Percentiles rank a stretch among this genome's conserved stretches.
Conservation (phyloP, 2,797 vertebrate genomes). For the Melanotaenia nigrans region DNA sequence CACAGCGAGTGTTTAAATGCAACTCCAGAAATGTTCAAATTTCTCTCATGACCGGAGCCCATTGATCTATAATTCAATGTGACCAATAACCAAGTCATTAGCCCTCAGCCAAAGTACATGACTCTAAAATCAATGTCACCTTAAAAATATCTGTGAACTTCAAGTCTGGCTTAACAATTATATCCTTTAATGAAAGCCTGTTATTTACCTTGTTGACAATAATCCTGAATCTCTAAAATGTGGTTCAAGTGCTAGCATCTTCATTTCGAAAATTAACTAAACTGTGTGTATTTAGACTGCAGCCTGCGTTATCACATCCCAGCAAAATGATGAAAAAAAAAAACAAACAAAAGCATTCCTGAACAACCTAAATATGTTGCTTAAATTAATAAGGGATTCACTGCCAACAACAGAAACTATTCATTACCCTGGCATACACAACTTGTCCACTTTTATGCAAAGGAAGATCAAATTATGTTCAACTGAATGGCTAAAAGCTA, state of each 20-base stretch:
- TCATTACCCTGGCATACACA: neutral
- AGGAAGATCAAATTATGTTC: neutral
- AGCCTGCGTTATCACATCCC: neutral
- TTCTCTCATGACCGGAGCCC: constrained; percentile 8
- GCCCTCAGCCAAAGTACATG: neutral
- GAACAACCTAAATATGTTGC: neutral
- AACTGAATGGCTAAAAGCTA: neutral
- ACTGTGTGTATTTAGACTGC: neutral
- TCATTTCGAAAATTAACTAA: neutral
- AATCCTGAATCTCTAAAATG: neutral
- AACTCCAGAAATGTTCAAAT: constrained; percentile 2
- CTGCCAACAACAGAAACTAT: neutral
- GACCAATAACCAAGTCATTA: neutral
- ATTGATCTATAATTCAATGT: constrained; percentile 1
- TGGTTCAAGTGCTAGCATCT: neutral
- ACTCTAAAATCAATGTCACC: neutral
- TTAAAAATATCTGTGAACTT: neutral
- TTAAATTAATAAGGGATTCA: neutral
- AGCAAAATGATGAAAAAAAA: too few relatives aligned
- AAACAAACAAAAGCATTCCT: too few relatives aligned
- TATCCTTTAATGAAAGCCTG: neutral
- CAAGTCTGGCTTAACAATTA: neutral
- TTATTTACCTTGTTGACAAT: neutral
- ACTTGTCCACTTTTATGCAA: neutral
- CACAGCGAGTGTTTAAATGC: neutral